Conservation (phyloP, 2,113 vertebrate species). For the Psammodynastes pulverulentus region DNA sequence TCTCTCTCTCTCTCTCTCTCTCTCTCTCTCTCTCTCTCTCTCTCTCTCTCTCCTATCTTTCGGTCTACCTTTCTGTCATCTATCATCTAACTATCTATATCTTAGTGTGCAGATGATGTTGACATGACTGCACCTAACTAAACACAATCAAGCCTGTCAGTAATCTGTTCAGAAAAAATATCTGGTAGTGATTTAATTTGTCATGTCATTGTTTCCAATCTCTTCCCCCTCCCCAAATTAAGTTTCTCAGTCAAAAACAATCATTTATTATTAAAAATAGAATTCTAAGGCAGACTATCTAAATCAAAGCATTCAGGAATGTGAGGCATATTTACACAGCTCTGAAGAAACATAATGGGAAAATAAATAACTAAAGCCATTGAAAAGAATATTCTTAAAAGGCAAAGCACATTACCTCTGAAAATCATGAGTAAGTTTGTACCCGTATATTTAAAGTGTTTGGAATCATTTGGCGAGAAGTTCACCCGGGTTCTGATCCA, state of each 20-base stretch:
- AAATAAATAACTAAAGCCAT: conserved; percentile 3
- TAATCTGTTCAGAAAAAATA: conserved; percentile 7
- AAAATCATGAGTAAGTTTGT: background rate
- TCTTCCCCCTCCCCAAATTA: background rate
- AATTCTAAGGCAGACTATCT: conserved; percentile 1
- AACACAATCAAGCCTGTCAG: conserved; percentile 52
- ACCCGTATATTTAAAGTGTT: background rate
- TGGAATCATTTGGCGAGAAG: background rate
- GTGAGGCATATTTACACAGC: conserved; percentile 18
- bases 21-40: too few relatives aligned
- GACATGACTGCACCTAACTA: conserved; percentile 15
- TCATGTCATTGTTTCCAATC: background rate
- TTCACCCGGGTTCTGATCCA: background rate
- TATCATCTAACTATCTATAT: too few relatives aligned
- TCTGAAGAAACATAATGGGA: conserved; percentile 16
- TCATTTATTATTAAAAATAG: conserved; percentile 19
- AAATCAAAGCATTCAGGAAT: conserved; percentile 11
- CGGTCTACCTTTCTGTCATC: background rate
- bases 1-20: too few relatives aligned
- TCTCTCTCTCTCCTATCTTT: background rate
- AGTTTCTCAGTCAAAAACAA: background rate
- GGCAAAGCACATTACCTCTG: background rate
- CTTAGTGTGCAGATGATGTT: background rate
- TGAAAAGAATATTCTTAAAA: background rate
- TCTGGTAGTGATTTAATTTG: conserved; percentile 17